Evolutionary conservation across 2,797 vertebrate species (phyloP), one percentile per base, ranked within the genome.

Genomic region (Rhinatrema bivittatum): DNA sequence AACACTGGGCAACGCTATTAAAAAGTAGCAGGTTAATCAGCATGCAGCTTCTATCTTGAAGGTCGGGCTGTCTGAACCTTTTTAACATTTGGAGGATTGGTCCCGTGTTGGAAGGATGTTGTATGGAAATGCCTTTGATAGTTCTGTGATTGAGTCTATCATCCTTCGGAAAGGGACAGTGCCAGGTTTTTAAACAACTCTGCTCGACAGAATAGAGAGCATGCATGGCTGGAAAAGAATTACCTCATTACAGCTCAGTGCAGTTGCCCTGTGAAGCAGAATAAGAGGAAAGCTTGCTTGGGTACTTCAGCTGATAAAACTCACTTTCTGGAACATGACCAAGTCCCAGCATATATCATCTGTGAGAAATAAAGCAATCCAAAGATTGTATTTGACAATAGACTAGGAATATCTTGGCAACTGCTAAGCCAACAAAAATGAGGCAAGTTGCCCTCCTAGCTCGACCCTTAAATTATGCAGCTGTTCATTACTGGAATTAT

Each of bases 401-500:
- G 44, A 24, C 44, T 60, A 60, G 65, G 52, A 74, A 75, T 65
- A 66, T 59, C 58, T 62, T 75, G 65, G 64, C 63, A 69, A 72
- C 46, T 68, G 65, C 39, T 61, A 77, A 72, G 56, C 64, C 69
- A 75, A 69, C 53, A 73, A 53, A 72, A 78, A 72, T 71, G 64
- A 71, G 52, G 36, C 71, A 54, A 38, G 43, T 50, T 48, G 54
- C 40, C 42, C 56, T 70, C 50, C 39, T 67, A 76, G 51, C 55
- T 56, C 6, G 3, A 74, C 62, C 58, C 74, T 66, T 76, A 74
- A 76, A 77, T 76, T 80, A 74, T 76, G 70, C 76, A 79, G 69
- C 75, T 82, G 70, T 70, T 83, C 72, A 72, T 80, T 82, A 69
- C 53, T 52, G 63, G 56, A 70, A 74, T 79, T 79, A 75, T 78